phyloP scores from a whole-genome alignment of 2,888 invertebrate genomes.

The Folsomia candida region DNA sequence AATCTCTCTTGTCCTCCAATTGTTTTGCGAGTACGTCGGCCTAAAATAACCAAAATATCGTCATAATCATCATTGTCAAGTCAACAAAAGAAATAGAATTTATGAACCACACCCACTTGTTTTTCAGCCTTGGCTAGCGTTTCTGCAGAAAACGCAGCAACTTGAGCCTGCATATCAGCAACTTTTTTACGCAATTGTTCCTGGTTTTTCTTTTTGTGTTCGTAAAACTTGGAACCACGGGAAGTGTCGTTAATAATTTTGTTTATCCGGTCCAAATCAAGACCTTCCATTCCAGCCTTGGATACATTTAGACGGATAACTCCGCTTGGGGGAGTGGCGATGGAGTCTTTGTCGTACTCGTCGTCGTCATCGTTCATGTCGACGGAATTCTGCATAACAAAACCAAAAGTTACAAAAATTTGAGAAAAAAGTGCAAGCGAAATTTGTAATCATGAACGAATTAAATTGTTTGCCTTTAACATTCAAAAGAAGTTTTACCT shows the following conservation, averaged over 20 bases:
- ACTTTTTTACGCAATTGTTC: constrained; percentile 57
- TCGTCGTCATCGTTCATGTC: no score
- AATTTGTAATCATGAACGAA: no score
- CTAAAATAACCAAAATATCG: constrained; percentile 51
- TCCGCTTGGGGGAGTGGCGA: neutral
- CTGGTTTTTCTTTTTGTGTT: constrained; percentile 58
- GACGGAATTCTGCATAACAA: no score
- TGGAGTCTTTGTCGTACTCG: neutral
- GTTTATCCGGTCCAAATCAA: constrained; percentile 53
- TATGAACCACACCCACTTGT: constrained; percentile 41
- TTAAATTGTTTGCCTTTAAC: no score
- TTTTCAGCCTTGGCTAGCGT: constrained; percentile 52
- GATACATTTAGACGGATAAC: constrained; percentile 29
- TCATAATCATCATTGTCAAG: no score
- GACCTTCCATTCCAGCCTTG: constrained; percentile 52
- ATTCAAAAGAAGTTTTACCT: no score
- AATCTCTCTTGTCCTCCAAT: constrained; percentile 55
- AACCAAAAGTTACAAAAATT: no score
- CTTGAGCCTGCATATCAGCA: constrained; percentile 52
- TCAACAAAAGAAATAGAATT: neutral
- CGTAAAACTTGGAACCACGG: constrained; percentile 59
- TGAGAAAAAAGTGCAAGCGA: no score
- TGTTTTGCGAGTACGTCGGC: constrained; percentile 55
- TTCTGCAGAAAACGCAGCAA: constrained; percentile 51
- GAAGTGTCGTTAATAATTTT: constrained; percentile 55